Percentiles rank a stretch among this genome's conserved stretches.
Conservation (phyloP, 2,113 vertebrate species). For the Dolichallabes microphthalmus region DNA sequence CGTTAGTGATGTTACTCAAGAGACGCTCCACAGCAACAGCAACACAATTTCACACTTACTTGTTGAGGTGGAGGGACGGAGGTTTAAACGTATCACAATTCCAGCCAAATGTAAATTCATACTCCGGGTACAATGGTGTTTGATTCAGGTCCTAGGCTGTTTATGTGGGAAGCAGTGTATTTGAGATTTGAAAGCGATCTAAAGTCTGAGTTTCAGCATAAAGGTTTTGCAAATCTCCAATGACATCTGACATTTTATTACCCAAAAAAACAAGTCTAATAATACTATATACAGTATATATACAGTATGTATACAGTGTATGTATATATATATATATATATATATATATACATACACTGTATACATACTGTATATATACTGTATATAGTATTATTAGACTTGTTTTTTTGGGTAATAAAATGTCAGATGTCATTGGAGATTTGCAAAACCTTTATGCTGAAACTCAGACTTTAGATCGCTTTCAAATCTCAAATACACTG, state of each 20-base stretch:
- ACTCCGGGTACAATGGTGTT: constrained; percentile 1
- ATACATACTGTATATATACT: no score
- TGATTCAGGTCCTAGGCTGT: neutral
- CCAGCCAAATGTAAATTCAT: constrained; percentile 43
- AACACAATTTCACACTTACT: constrained; percentile 64
- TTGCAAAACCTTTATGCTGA: neutral
- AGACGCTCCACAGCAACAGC: constrained; percentile 56
- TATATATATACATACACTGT: no score
- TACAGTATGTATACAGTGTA: no score
- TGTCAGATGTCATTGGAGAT: neutral
- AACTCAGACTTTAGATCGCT: neutral
- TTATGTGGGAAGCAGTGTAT: neutral
- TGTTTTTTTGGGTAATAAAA: neutral
- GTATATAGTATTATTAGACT: no score
- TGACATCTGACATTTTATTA: neutral
- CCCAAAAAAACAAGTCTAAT: neutral
- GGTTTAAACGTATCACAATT: constrained; percentile 39
- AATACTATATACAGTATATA: no score
- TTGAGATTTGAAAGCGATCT: neutral
- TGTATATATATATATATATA: no score
- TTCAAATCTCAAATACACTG: neutral
- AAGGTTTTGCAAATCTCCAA: neutral
- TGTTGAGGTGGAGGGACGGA: constrained; percentile 38
- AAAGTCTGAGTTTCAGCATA: neutral
- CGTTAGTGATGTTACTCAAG: constrained; percentile 59